Evolutionary conservation across 2,797 vertebrate genomes (phyloP), one percentile per base, ranked within the genome.

Genomic region (Hippopotamyrus pictus): DNA sequence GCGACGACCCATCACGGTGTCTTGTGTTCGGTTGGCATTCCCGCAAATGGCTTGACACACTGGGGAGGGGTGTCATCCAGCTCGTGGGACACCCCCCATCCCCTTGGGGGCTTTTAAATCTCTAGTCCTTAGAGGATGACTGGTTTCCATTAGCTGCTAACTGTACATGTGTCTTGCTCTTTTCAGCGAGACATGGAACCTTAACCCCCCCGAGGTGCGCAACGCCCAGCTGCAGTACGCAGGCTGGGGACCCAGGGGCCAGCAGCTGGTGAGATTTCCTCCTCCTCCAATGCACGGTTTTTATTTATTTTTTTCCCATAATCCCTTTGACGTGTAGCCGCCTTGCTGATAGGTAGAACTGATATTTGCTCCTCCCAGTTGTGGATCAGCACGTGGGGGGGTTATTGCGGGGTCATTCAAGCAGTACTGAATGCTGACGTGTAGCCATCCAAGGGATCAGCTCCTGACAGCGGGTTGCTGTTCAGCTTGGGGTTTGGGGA

Each of bases 121-220:
- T 69, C 29, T 69, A 69, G 29, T 37, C 65, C 3, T 33, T 69
- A 14, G 29, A 69, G 65, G 29, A 69, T 69, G 65, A 29, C 37
- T 3, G 17, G 22, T 11, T 37, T 37, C 33, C 65, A 37, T 37
- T 17, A 73, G 29, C 1, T 17, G 14, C 37, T 79, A 79, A 79
- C 33, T 79, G 44, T 86, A 50, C 89, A 14, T 93, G 86, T 90
- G 7, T 62, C 84, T 51, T 88, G 5, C 90, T 88, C 11, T 87
- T 46, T 37, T 1, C 95, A 99, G 98, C 93, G 97, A 98, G 90
- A 98, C 97, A 3, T 97, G 97, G 95, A 97, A 96, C 92, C 92
- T 99, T 93, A 98, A 98, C 91, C 98, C 98, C 85, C 98, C 98
- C 0, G 98, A 99, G 94, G 98, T 99, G 91, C 96, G 96, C 92